Evolutionary conservation across 1,140 invertebrate genomes (phyloP).

Genomic region (Drosophila sechellia): DNA sequence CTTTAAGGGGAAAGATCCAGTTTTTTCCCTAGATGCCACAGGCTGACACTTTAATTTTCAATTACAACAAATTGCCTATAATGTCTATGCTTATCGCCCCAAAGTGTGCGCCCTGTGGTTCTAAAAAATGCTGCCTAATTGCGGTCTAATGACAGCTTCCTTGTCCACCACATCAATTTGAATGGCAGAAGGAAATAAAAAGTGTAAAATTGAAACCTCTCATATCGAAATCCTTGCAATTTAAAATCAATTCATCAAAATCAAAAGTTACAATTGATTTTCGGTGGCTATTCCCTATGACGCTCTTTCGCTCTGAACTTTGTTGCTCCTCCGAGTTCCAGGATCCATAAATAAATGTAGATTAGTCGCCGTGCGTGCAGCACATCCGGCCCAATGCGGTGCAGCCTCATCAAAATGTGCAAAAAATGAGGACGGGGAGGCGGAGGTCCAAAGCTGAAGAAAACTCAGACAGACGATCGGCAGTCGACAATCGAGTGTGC

Average conservation of each 20-base stretch:
- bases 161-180: neutral
- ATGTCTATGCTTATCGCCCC: constrained; percentile 82
- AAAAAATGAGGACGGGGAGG: constrained; percentile 22
- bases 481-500: constrained; percentile 48
- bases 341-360: constrained; percentile 83
- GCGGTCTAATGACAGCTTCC: constrained; percentile 43
- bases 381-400: constrained; percentile 63
- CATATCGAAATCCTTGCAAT: constrained; percentile 71
- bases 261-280: constrained; percentile 78
- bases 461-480: constrained; percentile 30
- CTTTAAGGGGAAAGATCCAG: constrained; percentile 10
- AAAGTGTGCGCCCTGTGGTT: constrained; percentile 25
- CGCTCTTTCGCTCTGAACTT: neutral
- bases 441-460: constrained; percentile 15
- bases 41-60: constrained; percentile 83
- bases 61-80: constrained; percentile 83
- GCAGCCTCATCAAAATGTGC: constrained; percentile 62
- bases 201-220: neutral
- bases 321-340: constrained; percentile 26
- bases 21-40: constrained; percentile 69
- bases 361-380: constrained; percentile 72
- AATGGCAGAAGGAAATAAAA: constrained; percentile 6
- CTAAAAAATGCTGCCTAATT: constrained; percentile 63
- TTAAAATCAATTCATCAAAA: constrained; percentile 81
- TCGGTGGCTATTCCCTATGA: constrained; percentile 27